Conservation (phyloP, 2,888 invertebrate genomes). For the Papilio elwesi region DNA sequence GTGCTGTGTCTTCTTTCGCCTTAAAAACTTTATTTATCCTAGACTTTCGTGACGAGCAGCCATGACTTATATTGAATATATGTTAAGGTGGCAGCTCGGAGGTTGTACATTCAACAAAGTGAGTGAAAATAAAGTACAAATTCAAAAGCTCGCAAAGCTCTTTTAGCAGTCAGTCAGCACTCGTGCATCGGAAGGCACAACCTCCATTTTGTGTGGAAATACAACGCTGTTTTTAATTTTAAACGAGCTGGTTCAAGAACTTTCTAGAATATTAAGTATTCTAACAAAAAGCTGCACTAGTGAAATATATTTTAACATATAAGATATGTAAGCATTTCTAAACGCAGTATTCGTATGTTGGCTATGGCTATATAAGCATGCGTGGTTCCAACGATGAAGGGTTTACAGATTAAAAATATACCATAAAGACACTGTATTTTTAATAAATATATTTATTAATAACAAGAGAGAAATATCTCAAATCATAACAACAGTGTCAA, state of each 20-base stretch:
- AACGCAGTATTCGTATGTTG: no score
- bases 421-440: no score
- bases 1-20: no score
- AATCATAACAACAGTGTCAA: no score
- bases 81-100: neutral
- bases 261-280: slow-evolving; percentile 20
- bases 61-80: neutral
- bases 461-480: no score
- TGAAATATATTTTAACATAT: neutral
- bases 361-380: neutral
- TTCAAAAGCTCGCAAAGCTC: slow-evolving; percentile 12
- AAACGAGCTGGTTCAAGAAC: slow-evolving; percentile 21
- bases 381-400: neutral
- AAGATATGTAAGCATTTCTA: no score
- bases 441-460: no score
- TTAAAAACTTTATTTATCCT: no score
- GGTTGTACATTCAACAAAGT: slow-evolving; percentile 2
- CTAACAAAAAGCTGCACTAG: neutral
- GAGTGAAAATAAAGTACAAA: slow-evolving; percentile 11
- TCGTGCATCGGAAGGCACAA: neutral
- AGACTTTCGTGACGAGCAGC: neutral
- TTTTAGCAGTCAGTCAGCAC: slow-evolving; percentile 6
- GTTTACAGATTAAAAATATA: no score
- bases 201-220: slow-evolving; percentile 6
- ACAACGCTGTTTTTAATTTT: slow-evolving; percentile 18